phyloP scores from a whole-genome alignment of 1,140 invertebrate genomes.

The Chlorops oryzae region DNA sequence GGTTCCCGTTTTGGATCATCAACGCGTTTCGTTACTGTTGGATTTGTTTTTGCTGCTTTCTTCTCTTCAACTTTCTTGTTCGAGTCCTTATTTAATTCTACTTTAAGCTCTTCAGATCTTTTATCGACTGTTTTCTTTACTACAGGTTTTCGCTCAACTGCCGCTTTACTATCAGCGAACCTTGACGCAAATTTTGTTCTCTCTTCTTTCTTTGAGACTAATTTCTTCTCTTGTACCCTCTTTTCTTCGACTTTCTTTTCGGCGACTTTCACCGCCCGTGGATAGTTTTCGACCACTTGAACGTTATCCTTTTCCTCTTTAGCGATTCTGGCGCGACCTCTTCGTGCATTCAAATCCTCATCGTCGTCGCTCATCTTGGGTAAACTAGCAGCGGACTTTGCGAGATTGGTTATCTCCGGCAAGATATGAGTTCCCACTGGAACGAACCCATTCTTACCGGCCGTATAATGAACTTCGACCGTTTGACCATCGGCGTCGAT shows the following conservation, averaged over 20 bases:
- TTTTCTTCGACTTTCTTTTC: background rate
- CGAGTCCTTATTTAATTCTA: background rate
- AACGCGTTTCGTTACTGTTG: too few relatives aligned
- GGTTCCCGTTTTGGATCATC: background rate
- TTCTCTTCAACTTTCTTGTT: background rate
- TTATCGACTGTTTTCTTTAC: too few relatives aligned
- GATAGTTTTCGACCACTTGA: too few relatives aligned
- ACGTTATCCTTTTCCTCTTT: slow-evolving; percentile 7
- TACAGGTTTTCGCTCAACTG: too few relatives aligned
- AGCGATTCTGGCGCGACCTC: slow-evolving; percentile 22
- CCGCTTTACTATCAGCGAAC: too few relatives aligned
- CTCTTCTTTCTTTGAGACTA: too few relatives aligned
- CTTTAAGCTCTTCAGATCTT: background rate
- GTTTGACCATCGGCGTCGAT: slow-evolving; percentile 60
- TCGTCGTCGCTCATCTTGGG: slow-evolving; percentile 11
- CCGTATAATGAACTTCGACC: slow-evolving; percentile 60
- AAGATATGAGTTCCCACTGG: slow-evolving; percentile 54
- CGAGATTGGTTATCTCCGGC: slow-evolving; percentile 22
- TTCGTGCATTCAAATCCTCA: slow-evolving; percentile 22
- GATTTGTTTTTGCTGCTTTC: too few relatives aligned
- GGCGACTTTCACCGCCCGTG: too few relatives aligned
- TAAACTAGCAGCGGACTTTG: slow-evolving; percentile 12
- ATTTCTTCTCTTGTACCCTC: too few relatives aligned
- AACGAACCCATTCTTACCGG: slow-evolving; percentile 64
- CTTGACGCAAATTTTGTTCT: too few relatives aligned